These are phyloP conservation scores for Diarsia rubi DNA, from an alignment of 2,888 invertebrate genomes.

Conservation along the genomic window DNA sequence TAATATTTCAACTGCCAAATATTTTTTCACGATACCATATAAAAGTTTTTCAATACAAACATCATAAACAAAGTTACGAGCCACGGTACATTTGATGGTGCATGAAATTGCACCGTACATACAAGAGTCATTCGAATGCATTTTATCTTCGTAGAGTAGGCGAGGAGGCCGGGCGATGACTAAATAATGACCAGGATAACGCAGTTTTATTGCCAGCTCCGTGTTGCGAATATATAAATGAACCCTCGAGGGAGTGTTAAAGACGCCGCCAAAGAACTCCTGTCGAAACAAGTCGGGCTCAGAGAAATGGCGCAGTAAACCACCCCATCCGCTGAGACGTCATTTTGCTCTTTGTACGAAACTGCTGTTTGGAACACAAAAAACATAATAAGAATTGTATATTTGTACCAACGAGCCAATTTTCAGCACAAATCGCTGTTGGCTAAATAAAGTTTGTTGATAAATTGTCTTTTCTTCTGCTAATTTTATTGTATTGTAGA, in stretches of 20 bases:
- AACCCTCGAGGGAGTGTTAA: constrained; percentile 90
- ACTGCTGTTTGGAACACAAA: constrained; percentile 80
- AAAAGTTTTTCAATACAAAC: constrained; percentile 72
- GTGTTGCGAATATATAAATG: constrained; percentile 91
- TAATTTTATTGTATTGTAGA: constrained; percentile 27
- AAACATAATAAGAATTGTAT: constrained; percentile 79
- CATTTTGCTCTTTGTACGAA: constrained; percentile 83
- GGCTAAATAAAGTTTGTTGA: constrained; percentile 46
- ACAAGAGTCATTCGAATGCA: constrained; percentile 84
- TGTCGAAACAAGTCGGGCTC: constrained; percentile 88
- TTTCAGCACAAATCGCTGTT: constrained; percentile 55
- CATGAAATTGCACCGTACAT: constrained; percentile 77
- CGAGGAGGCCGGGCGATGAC: constrained; percentile 87
- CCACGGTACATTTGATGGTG: constrained; percentile 67
- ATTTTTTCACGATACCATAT: constrained; percentile 64
- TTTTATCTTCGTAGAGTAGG: constrained; percentile 83
- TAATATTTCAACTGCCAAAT: constrained; percentile 42
- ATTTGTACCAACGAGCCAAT: constrained; percentile 68
- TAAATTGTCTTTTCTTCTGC: constrained; percentile 32
- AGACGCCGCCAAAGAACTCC: constrained; percentile 89
- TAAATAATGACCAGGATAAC: constrained; percentile 91
- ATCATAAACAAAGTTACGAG: constrained; percentile 74
- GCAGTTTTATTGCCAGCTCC: constrained; percentile 90
- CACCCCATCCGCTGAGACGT: constrained; percentile 86
- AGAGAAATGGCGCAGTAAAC: constrained; percentile 88